Percentiles rank a stretch among this genome's conserved stretches.
Conservation (phyloP, 2,113 vertebrate species). For the Anarrhichthys ocellatus region DNA sequence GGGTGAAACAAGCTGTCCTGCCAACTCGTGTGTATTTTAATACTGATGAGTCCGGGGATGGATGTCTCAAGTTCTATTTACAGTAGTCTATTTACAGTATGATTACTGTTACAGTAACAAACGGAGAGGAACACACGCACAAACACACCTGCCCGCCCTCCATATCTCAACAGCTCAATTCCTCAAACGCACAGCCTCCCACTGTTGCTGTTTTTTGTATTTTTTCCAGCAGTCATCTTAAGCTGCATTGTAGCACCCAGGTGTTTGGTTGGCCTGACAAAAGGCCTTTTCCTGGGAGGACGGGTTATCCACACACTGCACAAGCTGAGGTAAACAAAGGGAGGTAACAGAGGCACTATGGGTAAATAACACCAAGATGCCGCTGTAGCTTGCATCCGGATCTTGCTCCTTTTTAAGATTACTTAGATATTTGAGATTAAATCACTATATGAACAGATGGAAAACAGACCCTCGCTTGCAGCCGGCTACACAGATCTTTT, state of each 20-base stretch:
- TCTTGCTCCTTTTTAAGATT: background rate
- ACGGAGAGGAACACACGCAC: background rate
- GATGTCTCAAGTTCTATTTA: conserved; percentile 64
- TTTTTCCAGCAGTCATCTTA: conserved; percentile 3
- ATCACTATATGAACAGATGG: background rate
- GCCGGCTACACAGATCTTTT: background rate
- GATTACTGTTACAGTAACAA: conserved; percentile 46
- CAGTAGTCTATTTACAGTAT: conserved; percentile 64
- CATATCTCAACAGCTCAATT: conserved; percentile 61
- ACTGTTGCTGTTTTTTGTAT: background rate
- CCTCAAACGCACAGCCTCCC: conserved; percentile 29
- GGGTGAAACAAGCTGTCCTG: conserved; percentile 21
- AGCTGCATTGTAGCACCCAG: conserved; percentile 63
- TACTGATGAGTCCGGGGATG: conserved; percentile 29
- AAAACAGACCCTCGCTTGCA: too few relatives aligned
- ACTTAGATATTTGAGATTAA: background rate
- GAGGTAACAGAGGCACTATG: background rate
- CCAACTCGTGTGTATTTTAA: conserved; percentile 57
- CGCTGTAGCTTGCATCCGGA: background rate
- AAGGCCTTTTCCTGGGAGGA: conserved; percentile 32
- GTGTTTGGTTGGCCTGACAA: conserved; percentile 69
- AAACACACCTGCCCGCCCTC: conserved; percentile 61
- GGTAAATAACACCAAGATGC: conserved; percentile 60
- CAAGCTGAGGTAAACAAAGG: conserved; percentile 65
- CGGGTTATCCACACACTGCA: conserved; percentile 49